Evolutionary conservation across 2,113 vertebrate genomes (phyloP).

Genomic region (Epinephelus moara): DNA sequence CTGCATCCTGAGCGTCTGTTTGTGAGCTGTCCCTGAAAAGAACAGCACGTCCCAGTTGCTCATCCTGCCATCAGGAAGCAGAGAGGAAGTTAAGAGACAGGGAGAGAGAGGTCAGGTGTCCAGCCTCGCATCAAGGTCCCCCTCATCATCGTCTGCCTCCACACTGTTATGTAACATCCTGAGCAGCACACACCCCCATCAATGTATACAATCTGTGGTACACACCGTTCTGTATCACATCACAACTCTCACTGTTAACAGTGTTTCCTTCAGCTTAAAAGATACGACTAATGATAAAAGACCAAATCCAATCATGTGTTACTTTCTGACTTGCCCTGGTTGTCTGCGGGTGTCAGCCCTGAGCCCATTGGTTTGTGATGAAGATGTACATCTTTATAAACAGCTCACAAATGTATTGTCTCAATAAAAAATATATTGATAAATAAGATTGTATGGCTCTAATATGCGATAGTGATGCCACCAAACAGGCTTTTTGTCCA

Average conservation of each 20-base stretch:
- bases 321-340: no score
- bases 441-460: no score
- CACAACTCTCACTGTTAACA: no score
- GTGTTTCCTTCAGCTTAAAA: background rate
- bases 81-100: conserved; percentile 36
- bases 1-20: background rate
- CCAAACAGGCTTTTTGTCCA: no score
- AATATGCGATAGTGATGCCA: no score
- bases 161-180: conserved; percentile 27
- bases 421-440: no score
- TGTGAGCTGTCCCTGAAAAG: background rate
- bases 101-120: conserved; percentile 18
- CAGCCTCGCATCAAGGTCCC: conserved; percentile 4
- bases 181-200: background rate
- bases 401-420: no score
- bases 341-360: no score
- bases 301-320: no score
- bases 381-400: no score
- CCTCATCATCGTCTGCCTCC: background rate
- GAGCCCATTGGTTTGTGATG: no score
- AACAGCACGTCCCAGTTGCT: conserved; percentile 4
- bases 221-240: background rate
- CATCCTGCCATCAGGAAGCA: conserved; percentile 27
- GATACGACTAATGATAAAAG: background rate
- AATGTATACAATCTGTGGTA: background rate